Evolutionary conservation across 2,113 vertebrate genomes (phyloP).

Genomic region (Pandion haliaetus): DNA sequence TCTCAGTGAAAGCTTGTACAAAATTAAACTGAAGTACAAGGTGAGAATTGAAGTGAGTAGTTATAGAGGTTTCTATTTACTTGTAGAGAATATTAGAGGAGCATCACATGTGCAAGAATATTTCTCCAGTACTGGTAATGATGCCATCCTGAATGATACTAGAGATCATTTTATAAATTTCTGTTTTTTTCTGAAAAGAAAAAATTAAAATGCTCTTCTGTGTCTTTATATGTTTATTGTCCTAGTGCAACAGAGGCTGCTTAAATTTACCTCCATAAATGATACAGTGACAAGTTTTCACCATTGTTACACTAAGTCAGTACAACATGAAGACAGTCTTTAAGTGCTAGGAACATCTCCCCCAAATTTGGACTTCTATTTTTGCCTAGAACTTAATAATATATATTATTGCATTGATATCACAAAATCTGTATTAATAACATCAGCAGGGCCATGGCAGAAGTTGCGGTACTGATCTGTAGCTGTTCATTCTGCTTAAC

Average conservation of each 20-base stretch:
- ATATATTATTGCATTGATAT: background rate
- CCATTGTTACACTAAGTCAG: background rate
- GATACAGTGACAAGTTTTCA: background rate
- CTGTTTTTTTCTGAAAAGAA: background rate
- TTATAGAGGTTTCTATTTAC: background rate
- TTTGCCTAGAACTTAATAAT: background rate
- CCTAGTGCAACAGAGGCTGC: background rate
- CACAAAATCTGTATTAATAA: background rate
- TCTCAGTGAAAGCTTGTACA: background rate
- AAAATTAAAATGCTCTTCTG: background rate
- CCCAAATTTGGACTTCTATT: background rate
- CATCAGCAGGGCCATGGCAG: too few species aligned
- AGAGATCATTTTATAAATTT: background rate
- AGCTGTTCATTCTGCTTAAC: background rate
- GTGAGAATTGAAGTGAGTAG: background rate
- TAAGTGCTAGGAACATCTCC: background rate
- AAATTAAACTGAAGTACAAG: background rate
- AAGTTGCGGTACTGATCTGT: background rate
- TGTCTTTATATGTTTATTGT: background rate
- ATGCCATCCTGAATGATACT: background rate
- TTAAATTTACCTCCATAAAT: background rate
- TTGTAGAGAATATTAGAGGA: background rate
- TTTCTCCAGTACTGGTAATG: background rate
- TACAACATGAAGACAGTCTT: background rate
- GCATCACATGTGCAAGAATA: background rate